Conservation (phyloP, 2,888 invertebrate species). For the Ormyrus nitidulus region DNA sequence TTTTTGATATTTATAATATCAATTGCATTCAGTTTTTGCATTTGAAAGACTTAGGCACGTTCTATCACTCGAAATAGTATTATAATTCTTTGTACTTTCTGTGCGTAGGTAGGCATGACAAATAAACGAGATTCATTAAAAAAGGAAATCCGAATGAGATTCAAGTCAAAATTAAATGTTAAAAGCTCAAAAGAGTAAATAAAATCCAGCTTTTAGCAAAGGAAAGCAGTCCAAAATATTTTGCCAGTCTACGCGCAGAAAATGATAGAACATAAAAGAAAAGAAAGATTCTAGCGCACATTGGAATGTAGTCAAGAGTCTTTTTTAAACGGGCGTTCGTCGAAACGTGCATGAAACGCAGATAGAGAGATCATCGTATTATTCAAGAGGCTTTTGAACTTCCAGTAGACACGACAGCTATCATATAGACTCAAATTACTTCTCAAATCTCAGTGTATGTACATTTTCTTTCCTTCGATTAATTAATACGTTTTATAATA, state of each 20-base stretch:
- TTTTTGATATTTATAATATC: not conserved
- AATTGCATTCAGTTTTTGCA: conserved; percentile 18
- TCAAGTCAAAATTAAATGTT: too few relatives aligned
- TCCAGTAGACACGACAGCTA: not conserved
- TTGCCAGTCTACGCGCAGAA: conserved; percentile 36
- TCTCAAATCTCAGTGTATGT: not conserved
- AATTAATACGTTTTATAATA: conserved; percentile 15
- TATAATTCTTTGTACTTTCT: conserved; percentile 35
- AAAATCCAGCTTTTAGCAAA: too few relatives aligned
- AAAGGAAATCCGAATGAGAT: too few relatives aligned
- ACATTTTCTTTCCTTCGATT: not conserved
- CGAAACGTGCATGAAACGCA: conserved; percentile 29
- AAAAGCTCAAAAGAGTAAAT: too few relatives aligned
- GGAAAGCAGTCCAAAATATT: not conserved
- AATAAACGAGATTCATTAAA: too few relatives aligned
- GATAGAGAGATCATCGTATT: conserved; percentile 26
- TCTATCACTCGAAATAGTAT: conserved; percentile 50
- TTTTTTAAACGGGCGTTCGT: not conserved
- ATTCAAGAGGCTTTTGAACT: conserved; percentile 10
- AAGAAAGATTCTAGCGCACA: not conserved
- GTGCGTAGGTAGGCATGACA: conserved; percentile 23
- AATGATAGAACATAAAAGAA: not conserved
- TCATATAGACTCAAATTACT: not conserved
- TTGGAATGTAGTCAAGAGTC: conserved; percentile 14
- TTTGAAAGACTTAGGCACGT: conserved; percentile 48